A percentile compares a stretch with the other conserved stretches of the same genome.
Evolutionary conservation across 2,888 invertebrate species (phyloP).

Genomic region (Cheilosia grossa): DNA sequence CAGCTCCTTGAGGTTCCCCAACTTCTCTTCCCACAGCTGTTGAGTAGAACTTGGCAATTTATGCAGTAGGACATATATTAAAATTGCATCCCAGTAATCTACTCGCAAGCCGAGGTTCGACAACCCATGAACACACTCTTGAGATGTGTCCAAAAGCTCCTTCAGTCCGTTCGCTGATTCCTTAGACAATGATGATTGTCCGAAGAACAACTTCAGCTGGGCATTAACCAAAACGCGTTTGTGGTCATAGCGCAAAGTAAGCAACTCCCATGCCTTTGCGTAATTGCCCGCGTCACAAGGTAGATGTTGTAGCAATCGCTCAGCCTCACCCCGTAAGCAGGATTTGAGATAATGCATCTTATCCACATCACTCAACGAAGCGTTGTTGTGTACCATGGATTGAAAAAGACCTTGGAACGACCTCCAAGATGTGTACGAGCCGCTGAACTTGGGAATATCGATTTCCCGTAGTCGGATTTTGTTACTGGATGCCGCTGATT

Average conservation of each 20-base stretch:
- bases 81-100: too few species aligned
- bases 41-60: too few species aligned
- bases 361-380: not conserved
- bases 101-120: too few species aligned
- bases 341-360: slow-evolving; percentile 1
- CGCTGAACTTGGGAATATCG: slow-evolving; percentile 2
- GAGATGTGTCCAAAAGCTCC: too few species aligned
- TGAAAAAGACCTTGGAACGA: not conserved
- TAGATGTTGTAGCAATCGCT: slow-evolving; percentile 2
- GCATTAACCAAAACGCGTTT: slow-evolving; percentile 12
- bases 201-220: slow-evolving; percentile 2
- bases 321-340: not conserved
- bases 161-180: slow-evolving; percentile 10
- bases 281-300: not conserved
- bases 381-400: not conserved
- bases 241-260: slow-evolving; percentile 7
- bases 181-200: not conserved
- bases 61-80: too few species aligned
- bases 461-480: slow-evolving; percentile 6
- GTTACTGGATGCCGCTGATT: not conserved
- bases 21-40: slow-evolving; percentile 5
- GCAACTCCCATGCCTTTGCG: slow-evolving; percentile 1
- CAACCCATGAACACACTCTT: too few species aligned
- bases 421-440: slow-evolving; percentile 12
- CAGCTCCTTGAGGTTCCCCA: not conserved